Evolutionary conservation across 1,140 invertebrate genomes (phyloP).

Genomic region (Acromyrmex charruanus): DNA sequence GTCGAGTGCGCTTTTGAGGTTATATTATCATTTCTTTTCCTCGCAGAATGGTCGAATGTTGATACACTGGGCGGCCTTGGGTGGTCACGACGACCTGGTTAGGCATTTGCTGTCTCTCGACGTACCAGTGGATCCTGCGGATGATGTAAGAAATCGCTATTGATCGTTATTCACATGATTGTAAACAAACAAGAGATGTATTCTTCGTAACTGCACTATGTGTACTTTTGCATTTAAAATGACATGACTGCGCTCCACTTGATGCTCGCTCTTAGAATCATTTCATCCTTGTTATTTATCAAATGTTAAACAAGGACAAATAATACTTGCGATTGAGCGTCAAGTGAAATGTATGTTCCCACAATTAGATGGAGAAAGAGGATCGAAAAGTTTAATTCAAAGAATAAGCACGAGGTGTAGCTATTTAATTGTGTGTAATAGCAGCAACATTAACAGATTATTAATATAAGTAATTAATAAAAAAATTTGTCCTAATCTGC

Average conservation of each 20-base stretch:
- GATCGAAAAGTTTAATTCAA: neutral
- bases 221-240: neutral
- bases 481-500: neutral
- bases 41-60: slow-evolving; percentile 87
- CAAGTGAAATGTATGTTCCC: too few species aligned
- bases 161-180: neutral
- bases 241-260: neutral
- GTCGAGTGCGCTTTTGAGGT: slow-evolving; percentile 22
- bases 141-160: slow-evolving; percentile 87
- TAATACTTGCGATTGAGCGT: too few species aligned
- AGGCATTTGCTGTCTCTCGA: slow-evolving; percentile 88
- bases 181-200: neutral
- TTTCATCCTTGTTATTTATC: too few species aligned
- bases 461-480: neutral
- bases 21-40: slow-evolving; percentile 18
- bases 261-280: too few species aligned
- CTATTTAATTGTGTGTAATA: neutral
- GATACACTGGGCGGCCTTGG: slow-evolving; percentile 91
- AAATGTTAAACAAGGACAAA: too few species aligned
- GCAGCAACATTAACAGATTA: neutral
- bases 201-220: neutral
- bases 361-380: neutral
- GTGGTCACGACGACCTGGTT: slow-evolving; percentile 89
- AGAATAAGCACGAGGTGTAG: neutral
- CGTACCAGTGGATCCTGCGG: slow-evolving; percentile 88